Percentiles rank a stretch among this genome's conserved stretches.
Conservation (phyloP, 1,140 invertebrate genomes). For the Aphidius gifuensis region DNA sequence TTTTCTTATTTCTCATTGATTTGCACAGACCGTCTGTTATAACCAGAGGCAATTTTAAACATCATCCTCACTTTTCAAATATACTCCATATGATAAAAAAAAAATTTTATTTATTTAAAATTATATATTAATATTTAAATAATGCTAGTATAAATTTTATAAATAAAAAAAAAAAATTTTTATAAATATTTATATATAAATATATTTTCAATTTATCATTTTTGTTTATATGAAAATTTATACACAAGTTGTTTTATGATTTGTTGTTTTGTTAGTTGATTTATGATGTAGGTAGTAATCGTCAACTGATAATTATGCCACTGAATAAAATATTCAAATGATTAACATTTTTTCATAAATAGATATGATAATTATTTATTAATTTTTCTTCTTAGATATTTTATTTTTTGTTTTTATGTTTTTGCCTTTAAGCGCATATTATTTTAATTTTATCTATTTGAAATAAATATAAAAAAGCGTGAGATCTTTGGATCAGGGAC, state of each 20-base stretch:
- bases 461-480: background rate
- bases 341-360: background rate
- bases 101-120: no score
- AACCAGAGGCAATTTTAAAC: slow-evolving; percentile 1
- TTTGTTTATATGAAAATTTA: no score
- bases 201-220: no score
- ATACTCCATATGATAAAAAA: no score
- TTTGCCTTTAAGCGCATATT: background rate
- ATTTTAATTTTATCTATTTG: background rate
- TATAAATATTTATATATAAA: no score
- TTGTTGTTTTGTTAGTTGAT: slow-evolving; percentile 8
- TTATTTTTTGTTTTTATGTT: background rate
- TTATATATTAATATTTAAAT: no score
- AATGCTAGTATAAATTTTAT: no score
- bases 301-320: slow-evolving; percentile 8
- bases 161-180: no score
- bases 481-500: slow-evolving; percentile 11
- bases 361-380: background rate
- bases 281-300: background rate
- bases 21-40: background rate
- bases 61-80: no score
- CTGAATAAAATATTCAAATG: background rate
- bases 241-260: background rate
- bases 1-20: background rate
- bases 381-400: background rate